These are phyloP conservation scores for Xestoiulus laeticollis DNA, from an alignment of 2,888 invertebrate genomes.

Conservation along the genomic window DNA sequence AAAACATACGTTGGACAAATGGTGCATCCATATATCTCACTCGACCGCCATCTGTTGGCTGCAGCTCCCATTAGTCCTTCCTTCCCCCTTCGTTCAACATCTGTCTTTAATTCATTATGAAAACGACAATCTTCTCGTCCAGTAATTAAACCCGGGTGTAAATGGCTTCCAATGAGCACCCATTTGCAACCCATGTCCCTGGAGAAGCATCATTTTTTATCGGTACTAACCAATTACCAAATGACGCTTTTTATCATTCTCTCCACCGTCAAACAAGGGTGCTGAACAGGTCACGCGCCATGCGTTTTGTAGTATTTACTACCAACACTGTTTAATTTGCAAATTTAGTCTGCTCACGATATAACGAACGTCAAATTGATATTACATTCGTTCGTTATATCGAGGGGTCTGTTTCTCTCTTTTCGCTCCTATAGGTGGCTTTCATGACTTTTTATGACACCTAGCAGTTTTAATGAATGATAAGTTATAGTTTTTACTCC, in stretches of 20 bases:
- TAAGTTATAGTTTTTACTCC: no score
- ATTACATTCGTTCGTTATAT: no score
- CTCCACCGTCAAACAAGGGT: neutral
- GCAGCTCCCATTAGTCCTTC: neutral
- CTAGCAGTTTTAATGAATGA: no score
- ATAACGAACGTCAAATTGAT: neutral
- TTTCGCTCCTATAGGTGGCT: no score
- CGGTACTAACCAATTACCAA: neutral
- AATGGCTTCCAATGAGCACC: neutral
- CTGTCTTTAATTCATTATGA: constrained; percentile 38
- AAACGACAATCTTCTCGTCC: neutral
- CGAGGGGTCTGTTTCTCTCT: no score
- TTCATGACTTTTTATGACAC: no score
- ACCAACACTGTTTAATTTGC: neutral
- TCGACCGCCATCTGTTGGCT: neutral
- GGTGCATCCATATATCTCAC: neutral
- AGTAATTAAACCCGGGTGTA: constrained; percentile 32
- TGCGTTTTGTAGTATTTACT: neutral
- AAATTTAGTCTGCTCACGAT: neutral
- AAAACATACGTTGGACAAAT: neutral
- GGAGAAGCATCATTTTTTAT: constrained; percentile 2
- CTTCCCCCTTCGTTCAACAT: neutral
- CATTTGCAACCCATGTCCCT: neutral
- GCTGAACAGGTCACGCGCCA: neutral
- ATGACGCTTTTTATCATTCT: neutral